These are phyloP conservation scores for Threskiornis aethiopicus DNA, from an alignment of 2,797 vertebrate species.

Conservation along the genomic window DNA sequence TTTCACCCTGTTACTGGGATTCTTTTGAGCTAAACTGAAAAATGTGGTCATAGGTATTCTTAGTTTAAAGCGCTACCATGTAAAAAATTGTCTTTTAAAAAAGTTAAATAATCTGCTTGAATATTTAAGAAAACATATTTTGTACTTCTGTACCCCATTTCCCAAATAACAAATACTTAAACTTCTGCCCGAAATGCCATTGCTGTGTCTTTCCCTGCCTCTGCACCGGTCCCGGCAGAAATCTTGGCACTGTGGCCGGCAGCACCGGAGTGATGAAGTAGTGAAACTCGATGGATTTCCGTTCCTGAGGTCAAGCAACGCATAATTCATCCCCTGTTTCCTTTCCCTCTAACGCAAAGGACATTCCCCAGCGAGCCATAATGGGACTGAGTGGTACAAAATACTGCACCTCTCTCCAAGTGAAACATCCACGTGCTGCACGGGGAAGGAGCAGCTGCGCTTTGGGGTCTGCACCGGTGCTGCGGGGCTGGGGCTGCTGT, in stretches of 20 bases:
- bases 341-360: neutral
- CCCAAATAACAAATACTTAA: neutral
- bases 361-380: fast-evolving
- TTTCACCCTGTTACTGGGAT: neutral
- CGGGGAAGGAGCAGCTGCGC: fast-evolving
- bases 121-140: neutral
- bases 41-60: neutral
- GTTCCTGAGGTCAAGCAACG: neutral
- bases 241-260: fast-evolving
- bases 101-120: neutral
- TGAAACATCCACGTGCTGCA: fast-evolving
- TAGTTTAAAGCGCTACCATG: neutral
- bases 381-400: neutral
- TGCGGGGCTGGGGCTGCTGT: fast-evolving
- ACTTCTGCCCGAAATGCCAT: neutral
- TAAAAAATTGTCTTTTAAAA: neutral
- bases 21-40: neutral
- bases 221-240: neutral
- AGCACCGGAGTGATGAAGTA: neutral
- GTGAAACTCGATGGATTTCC: neutral
- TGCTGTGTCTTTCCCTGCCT: neutral
- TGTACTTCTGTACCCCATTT: neutral
- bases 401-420: neutral
- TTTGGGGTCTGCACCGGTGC: fast-evolving
- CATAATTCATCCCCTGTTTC: neutral